A percentile compares a stretch with the other conserved stretches of the same genome.
These are phyloP conservation scores for Pyrocephalus nanus DNA, from an alignment of 2,797 vertebrate species.

Conservation along the genomic window DNA sequence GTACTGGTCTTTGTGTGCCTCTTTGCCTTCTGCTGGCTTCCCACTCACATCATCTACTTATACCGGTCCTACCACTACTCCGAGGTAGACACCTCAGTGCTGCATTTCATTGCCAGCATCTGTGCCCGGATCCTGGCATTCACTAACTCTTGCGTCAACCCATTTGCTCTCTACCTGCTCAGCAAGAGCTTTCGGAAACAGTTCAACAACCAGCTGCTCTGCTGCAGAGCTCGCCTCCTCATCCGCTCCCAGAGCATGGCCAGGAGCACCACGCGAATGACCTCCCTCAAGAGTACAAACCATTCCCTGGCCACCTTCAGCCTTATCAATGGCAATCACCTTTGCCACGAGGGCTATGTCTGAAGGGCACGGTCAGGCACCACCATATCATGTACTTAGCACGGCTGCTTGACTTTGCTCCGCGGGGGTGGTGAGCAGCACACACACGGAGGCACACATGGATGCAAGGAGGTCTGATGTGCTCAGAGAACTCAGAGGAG, in stretches of 20 bases:
- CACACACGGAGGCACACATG: fast-evolving
- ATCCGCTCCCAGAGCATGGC: slow-evolving; percentile 77
- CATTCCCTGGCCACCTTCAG: slow-evolving; percentile 87
- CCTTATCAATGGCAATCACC: slow-evolving; percentile 82
- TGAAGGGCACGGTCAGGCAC: slow-evolving; percentile 40
- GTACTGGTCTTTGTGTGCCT: slow-evolving; percentile 94
- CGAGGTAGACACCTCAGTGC: slow-evolving; percentile 90
- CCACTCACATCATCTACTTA: slow-evolving; percentile 91
- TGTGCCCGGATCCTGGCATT: slow-evolving; percentile 91
- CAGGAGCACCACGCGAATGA: slow-evolving; percentile 83
- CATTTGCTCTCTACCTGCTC: slow-evolving; percentile 93
- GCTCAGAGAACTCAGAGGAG: neutral
- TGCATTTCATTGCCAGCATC: slow-evolving; percentile 88
- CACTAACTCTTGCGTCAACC: slow-evolving; percentile 95
- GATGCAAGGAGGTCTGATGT: neutral
- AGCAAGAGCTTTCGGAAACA: slow-evolving; percentile 94
- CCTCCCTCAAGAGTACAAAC: slow-evolving; percentile 89
- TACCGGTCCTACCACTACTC: slow-evolving; percentile 95
- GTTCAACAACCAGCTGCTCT: slow-evolving; percentile 92
- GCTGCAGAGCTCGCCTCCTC: slow-evolving; percentile 77
- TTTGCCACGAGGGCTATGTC: slow-evolving; percentile 81
- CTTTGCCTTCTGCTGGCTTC: slow-evolving; percentile 96
- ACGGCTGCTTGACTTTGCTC: neutral
- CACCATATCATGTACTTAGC: fast-evolving
- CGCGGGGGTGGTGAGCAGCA: neutral